Percentiles rank a stretch among this genome's conserved stretches.
Conservation (phyloP, 2,797 vertebrate species). For the Chrysocyon brachyurus region DNA sequence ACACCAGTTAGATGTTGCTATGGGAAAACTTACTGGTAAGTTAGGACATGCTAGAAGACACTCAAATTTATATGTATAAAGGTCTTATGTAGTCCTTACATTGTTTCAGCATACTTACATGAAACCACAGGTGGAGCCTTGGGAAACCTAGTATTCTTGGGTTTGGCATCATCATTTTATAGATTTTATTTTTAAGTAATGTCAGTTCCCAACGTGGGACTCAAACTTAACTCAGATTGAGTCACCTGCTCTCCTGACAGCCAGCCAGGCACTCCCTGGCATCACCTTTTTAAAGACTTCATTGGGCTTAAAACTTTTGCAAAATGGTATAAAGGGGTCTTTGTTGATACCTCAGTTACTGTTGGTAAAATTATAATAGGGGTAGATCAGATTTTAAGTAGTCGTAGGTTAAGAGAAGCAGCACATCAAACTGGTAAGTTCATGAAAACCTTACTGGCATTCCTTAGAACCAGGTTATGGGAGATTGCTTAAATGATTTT, state of each 20-base stretch:
- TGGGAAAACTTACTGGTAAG: neutral
- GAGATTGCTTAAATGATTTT: neutral
- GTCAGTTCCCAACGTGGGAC: neutral
- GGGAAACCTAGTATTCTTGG: neutral
- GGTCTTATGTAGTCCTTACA: neutral
- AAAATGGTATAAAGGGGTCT: neutral
- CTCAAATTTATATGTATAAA: neutral
- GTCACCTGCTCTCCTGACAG: neutral
- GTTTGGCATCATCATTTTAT: neutral
- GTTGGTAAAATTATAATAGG: neutral
- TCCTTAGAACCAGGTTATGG: neutral
- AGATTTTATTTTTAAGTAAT: neutral
- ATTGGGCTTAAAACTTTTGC: neutral
- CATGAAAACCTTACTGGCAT: neutral
- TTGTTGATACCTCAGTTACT: neutral
- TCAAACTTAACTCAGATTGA: neutral
- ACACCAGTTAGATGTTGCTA: neutral
- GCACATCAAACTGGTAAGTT: neutral
- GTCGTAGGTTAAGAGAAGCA: neutral
- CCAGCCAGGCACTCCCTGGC: neutral
- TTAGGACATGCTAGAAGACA: neutral
- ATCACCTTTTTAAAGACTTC: neutral
- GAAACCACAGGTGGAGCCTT: neutral
- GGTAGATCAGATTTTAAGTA: neutral
- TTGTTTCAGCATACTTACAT: neutral